phyloP scores from a whole-genome alignment of 1,140 invertebrate genomes.

The Drosophila murphyi region DNA sequence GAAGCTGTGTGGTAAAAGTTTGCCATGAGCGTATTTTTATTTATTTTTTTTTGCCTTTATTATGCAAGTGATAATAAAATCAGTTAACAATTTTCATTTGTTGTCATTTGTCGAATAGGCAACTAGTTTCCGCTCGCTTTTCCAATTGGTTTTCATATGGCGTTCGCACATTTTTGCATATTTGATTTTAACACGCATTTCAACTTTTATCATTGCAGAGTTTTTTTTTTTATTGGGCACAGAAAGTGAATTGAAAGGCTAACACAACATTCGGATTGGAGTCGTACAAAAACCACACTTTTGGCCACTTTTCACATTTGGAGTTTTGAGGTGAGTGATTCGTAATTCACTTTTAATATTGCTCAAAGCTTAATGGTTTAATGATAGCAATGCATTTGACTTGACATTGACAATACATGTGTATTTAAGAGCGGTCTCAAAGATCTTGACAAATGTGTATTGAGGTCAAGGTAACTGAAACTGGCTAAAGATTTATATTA shows the following conservation, averaged over 20 bases:
- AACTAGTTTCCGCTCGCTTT: slow-evolving; percentile 52
- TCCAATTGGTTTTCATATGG: slow-evolving; percentile 25
- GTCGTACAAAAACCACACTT: neutral
- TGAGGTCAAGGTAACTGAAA: slow-evolving; percentile 21
- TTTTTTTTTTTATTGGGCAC: too few relatives aligned
- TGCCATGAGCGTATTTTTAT: slow-evolving; percentile 22
- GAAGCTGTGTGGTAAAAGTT: slow-evolving; percentile 29
- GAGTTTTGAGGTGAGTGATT: slow-evolving; percentile 17
- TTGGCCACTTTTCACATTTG: slow-evolving; percentile 34
- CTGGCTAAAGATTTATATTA: neutral
- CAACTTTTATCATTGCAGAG: slow-evolving; percentile 29
- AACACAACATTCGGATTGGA: slow-evolving; percentile 23
- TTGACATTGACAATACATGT: slow-evolving; percentile 25
- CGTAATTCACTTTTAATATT: slow-evolving; percentile 33
- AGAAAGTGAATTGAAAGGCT: slow-evolving; percentile 46
- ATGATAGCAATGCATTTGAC: slow-evolving; percentile 29
- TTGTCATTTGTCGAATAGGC: slow-evolving; percentile 60
- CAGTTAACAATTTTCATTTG: slow-evolving; percentile 46
- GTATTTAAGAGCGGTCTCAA: neutral
- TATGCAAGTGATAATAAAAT: slow-evolving; percentile 78
- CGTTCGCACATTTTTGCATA: slow-evolving; percentile 29
- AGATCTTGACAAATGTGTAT: slow-evolving; percentile 6
- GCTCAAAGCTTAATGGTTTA: slow-evolving; percentile 7
- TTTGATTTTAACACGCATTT: slow-evolving; percentile 46
- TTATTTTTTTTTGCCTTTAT: slow-evolving; percentile 25